Evolutionary conservation across 2,113 vertebrate genomes (phyloP).

Genomic region (Melierax canorus): DNA sequence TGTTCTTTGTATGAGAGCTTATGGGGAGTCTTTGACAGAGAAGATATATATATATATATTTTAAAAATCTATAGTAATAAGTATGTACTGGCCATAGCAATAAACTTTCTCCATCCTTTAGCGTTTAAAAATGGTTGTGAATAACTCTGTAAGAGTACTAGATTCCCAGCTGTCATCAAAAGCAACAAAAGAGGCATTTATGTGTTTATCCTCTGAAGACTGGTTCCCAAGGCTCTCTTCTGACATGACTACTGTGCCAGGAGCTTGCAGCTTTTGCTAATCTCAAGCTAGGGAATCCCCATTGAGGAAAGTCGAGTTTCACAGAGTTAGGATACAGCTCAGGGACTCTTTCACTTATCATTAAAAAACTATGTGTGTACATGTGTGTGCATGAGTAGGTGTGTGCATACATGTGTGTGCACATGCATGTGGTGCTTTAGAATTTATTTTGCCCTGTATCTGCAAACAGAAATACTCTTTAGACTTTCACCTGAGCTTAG

Average conservation of each 20-base stretch:
- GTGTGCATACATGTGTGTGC: background rate
- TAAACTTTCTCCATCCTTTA: background rate
- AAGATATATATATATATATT: background rate
- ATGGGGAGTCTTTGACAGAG: background rate
- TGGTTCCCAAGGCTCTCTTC: background rate
- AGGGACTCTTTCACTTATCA: background rate
- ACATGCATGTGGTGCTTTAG: fast-evolving
- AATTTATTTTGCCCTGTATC: background rate
- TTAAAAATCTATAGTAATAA: background rate
- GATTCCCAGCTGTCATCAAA: background rate
- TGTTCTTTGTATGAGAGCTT: background rate
- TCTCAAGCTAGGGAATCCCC: background rate
- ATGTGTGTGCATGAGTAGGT: background rate
- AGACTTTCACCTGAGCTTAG: background rate
- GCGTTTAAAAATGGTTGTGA: background rate
- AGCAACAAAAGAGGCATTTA: background rate
- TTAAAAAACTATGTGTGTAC: background rate
- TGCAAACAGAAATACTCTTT: background rate
- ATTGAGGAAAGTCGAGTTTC: background rate
- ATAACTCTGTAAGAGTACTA: background rate
- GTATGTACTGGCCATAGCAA: background rate
- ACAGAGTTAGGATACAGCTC: background rate
- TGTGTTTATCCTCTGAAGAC: background rate
- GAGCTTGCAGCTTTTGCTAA: background rate
- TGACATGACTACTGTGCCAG: background rate